phyloP scores from a whole-genome alignment of 1,140 invertebrate genomes.

The Pseudomyrmex cubaensis region DNA sequence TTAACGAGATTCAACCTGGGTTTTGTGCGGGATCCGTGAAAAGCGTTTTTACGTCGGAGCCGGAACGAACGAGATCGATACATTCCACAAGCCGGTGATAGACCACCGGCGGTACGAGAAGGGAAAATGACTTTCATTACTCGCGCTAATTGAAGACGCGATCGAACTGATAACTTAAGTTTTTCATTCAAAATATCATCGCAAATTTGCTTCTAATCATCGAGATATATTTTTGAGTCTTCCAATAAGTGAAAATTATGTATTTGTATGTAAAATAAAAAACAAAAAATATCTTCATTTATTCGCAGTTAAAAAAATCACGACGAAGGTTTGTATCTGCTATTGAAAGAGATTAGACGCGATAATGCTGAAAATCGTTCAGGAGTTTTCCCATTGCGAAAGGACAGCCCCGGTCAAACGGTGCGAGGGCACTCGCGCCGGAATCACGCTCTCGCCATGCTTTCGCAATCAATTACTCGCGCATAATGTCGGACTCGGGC shows the following conservation, averaged over 20 bases:
- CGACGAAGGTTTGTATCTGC: background rate
- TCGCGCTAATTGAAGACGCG: slow-evolving; percentile 28
- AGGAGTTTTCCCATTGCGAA: slow-evolving; percentile 8
- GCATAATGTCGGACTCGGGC: slow-evolving; percentile 38
- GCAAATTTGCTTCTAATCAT: too few relatives aligned
- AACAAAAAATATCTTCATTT: background rate
- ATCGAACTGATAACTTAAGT: background rate
- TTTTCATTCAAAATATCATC: background rate
- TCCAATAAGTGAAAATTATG: background rate
- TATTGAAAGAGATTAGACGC: background rate
- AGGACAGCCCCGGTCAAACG: background rate
- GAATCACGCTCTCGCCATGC: slow-evolving; percentile 45
- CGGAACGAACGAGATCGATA: slow-evolving; percentile 66
- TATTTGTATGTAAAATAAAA: too few relatives aligned
- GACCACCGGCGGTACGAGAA: background rate
- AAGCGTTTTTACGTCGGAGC: slow-evolving; percentile 56
- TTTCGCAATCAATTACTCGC: slow-evolving; percentile 52
- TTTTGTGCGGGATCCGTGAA: slow-evolving; percentile 15
- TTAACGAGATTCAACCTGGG: slow-evolving; percentile 70
- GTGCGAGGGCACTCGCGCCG: background rate
- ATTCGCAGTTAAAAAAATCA: background rate
- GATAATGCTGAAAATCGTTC: slow-evolving; percentile 22
- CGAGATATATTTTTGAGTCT: background rate
- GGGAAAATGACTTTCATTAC: background rate
- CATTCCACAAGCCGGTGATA: slow-evolving; percentile 40